Conservation (phyloP, 2,797 vertebrate species). For the Trichosurus vulpecula region DNA sequence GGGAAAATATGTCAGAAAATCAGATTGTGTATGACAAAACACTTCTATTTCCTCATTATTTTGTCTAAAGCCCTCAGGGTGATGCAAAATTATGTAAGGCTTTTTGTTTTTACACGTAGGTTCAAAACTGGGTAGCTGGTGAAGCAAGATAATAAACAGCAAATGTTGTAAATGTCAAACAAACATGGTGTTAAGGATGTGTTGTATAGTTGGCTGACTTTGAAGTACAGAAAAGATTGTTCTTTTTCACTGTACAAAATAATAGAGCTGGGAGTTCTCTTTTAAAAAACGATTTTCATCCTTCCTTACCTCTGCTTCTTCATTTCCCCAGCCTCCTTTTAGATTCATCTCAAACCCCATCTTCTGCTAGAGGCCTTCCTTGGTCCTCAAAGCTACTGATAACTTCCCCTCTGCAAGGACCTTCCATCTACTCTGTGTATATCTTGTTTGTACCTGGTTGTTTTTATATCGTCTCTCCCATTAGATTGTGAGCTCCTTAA, state of each 20-base stretch:
- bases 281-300: neutral
- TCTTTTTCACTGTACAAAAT: neutral
- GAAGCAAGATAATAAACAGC: neutral
- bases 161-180: conserved; percentile 28
- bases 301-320: neutral
- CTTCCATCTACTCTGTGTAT: neutral
- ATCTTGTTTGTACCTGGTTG: neutral
- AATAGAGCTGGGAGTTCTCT: neutral
- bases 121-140: neutral
- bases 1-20: conserved; percentile 16
- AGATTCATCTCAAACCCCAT: neutral
- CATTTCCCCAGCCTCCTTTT: neutral
- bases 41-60: conserved; percentile 42
- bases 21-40: neutral
- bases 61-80: conserved; percentile 17
- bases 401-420: neutral
- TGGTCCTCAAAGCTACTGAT: neutral
- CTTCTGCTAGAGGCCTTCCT: neutral
- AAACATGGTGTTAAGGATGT: neutral
- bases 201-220: neutral
- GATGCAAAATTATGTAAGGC: conserved; percentile 8
- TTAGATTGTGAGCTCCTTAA: neutral
- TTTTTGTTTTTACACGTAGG: conserved; percentile 35
- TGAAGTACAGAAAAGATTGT: neutral
- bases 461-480: neutral